Evolutionary conservation across 2,797 vertebrate species (phyloP).

Genomic region (Cyclopterus lumpus): DNA sequence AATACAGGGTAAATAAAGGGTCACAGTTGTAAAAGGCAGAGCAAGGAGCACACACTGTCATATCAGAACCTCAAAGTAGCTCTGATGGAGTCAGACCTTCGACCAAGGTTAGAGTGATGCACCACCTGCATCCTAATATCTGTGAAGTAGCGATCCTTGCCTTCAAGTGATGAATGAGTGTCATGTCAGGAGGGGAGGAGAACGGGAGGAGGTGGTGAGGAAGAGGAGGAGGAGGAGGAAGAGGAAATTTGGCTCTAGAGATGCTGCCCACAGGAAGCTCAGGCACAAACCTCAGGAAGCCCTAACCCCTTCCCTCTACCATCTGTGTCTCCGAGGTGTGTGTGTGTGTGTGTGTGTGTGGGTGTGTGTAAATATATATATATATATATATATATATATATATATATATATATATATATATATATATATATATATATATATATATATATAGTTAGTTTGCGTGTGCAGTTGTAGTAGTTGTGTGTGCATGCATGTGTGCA

Average conservation of each 20-base stretch:
- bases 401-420: background rate
- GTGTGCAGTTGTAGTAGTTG: background rate
- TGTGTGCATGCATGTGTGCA: background rate
- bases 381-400: background rate
- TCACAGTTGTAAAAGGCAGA: conserved; percentile 1
- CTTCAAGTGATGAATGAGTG: conserved; percentile 77
- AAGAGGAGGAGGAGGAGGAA: conserved; percentile 47
- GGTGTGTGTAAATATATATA: background rate
- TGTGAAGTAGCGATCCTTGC: conserved; percentile 61
- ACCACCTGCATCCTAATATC: conserved; percentile 67
- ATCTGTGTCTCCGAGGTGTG: conserved; percentile 72
- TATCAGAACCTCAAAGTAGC: conserved; percentile 21
- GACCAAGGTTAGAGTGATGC: conserved; percentile 67
- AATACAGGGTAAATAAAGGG: background rate
- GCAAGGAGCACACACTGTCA: background rate
- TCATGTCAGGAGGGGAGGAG: conserved; percentile 66
- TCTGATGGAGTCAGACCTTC: conserved; percentile 55
- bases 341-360: conserved; percentile 22
- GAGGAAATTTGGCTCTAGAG: conserved; percentile 70
- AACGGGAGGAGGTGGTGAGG: conserved; percentile 35
- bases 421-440: too few species aligned
- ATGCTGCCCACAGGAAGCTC: conserved; percentile 67
- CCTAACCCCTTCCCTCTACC: conserved; percentile 70
- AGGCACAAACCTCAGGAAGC: conserved; percentile 77
- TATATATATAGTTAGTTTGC: too few species aligned